Base-by-base conservation (phyloP, 2,888 invertebrate species). In the Sarcophaga caerulescens region DNA sequence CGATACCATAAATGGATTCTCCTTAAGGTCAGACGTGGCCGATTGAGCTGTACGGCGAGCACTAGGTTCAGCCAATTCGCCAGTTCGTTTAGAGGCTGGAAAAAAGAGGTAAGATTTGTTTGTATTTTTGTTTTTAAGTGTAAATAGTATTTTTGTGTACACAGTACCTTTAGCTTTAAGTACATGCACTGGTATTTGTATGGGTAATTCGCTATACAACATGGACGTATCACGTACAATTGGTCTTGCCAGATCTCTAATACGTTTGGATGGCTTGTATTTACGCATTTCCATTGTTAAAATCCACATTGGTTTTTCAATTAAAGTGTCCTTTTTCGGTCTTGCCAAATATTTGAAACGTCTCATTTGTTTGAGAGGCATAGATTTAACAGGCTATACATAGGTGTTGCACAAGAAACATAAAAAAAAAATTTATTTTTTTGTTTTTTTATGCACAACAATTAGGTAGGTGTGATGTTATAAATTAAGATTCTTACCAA, bases 1-100 rank as follows among this genome's bases (percentile, higher is more conserved):
- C 1, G 93, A 91, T 23, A 94, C 93, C 3, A 90, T 90, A 87
- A 93, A 94, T 0, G 94, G 93, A 91, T 94, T 93, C 60, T 93
- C 94, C 87, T 93, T 94, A 5, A 93, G 88, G 77, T 94, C 94
- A 11, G 90, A 91, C 14, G 93, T 91, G 1, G 90, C 91, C 70
- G 91, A 90, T 59, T 86, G 69, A 0, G 57, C 70, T 19, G 57
- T 78, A n/a, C 92, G 91, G 59, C 88, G 87, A 0, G 89, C 88
- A 57, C 89, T 83, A 0, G 91, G 89, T 44, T 89, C 88, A 3
- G 92, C 85, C 80, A 93, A 88, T 79, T 90, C 89, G 52, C 87
- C 84, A 11, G 90, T 90, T 59, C 92, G 90, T 21, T 88, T 82
- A 6, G 90, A 88, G 74, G 92, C 91, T 91, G 17, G 35, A 8